These are phyloP conservation scores for Amphilophus citrinellus DNA, from an alignment of 2,113 vertebrate species.

Conservation along the genomic window DNA sequence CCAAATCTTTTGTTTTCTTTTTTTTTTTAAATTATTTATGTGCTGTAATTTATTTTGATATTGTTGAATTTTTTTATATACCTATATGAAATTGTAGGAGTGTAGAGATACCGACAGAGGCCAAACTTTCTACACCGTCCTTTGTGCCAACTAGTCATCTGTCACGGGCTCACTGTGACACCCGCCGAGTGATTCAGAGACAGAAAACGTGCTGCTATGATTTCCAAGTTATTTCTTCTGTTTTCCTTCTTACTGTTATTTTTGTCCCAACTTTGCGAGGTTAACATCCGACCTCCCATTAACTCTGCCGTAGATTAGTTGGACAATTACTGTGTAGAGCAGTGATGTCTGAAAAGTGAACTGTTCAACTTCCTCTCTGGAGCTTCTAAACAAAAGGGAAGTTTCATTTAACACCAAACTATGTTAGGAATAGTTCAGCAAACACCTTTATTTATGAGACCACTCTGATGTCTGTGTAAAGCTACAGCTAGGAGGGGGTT, in stretches of 20 bases:
- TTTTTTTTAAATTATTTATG: conserved; percentile 67
- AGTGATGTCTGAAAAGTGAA: conserved; percentile 19
- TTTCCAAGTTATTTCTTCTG: conserved; percentile 27
- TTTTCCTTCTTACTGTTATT: neutral
- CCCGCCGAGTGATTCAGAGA: conserved; percentile 38
- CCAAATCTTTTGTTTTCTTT: conserved; percentile 73
- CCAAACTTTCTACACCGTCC: conserved; percentile 67
- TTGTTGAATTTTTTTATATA: conserved; percentile 66
- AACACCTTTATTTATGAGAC: neutral
- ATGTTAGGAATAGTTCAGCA: conserved; percentile 2
- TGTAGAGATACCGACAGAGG: conserved; percentile 65
- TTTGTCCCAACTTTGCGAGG: neutral
- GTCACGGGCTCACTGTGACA: conserved; percentile 44
- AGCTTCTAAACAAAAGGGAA: neutral
- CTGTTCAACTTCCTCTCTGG: neutral
- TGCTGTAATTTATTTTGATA: conserved; percentile 81
- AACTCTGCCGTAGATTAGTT: neutral
- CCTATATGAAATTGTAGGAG: conserved; percentile 63
- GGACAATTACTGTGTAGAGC: neutral
- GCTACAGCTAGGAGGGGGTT: neutral
- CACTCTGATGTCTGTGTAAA: neutral
- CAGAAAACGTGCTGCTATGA: conserved; percentile 67
- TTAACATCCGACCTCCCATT: conserved; percentile 3
- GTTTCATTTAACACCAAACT: neutral
- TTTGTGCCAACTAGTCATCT: conserved; percentile 78